Conservation (phyloP, 2,797 vertebrate genomes). For the Otolemur crassicaudatus region DNA sequence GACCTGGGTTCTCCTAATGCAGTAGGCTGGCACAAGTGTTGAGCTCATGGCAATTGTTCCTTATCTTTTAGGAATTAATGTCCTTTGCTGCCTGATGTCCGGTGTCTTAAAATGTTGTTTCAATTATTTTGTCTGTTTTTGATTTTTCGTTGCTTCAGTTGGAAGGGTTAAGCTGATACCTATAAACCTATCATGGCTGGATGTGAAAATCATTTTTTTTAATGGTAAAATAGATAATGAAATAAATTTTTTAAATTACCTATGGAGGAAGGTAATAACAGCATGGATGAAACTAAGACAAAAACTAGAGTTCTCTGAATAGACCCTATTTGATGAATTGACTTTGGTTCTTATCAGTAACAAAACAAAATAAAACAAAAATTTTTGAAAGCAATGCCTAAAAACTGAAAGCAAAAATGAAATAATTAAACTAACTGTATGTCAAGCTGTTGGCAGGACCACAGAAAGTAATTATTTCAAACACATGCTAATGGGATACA, state of each 20-base stretch:
- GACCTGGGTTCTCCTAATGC: not conserved
- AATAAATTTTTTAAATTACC: not conserved
- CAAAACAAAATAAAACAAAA: not conserved
- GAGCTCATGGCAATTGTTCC: not conserved
- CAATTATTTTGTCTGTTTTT: not conserved
- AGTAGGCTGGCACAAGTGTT: not conserved
- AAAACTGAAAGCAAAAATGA: constrained; percentile 17
- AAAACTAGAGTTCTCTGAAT: not conserved
- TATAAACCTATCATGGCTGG: not conserved
- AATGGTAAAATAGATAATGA: not conserved
- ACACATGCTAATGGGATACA: too few species aligned
- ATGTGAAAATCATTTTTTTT: not conserved
- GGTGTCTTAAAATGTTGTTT: not conserved
- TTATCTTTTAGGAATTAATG: not conserved
- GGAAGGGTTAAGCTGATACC: not conserved
- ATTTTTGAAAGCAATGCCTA: not conserved
- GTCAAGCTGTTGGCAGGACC: not conserved
- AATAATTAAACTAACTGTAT: not conserved
- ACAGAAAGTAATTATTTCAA: not conserved
- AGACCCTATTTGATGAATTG: not conserved
- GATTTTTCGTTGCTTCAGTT: not conserved
- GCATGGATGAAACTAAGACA: not conserved
- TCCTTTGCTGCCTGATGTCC: not conserved
- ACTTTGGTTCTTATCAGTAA: not conserved
- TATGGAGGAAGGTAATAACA: not conserved